Evolutionary conservation across 2,113 vertebrate species (phyloP), one percentile per base, ranked within the genome.

Genomic region (Rhea pennata): DNA sequence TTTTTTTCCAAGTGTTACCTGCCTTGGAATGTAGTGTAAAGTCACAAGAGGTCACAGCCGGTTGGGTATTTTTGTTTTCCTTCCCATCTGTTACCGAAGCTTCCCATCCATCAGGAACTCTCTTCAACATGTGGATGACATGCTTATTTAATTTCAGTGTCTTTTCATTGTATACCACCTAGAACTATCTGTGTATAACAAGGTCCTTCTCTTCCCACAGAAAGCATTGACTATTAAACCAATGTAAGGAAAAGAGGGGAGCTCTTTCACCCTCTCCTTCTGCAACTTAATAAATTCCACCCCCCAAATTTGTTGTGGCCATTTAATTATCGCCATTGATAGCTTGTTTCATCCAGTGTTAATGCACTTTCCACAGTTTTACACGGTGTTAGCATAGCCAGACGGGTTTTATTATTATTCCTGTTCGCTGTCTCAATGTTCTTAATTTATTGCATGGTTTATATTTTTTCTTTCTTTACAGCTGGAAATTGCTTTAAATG

Each of bases 401-500:
- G 97, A 97, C 97, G 95, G 98, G 97, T 98, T 98, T 97, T 97
- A 93, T 97, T 97, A 97, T 97, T 97, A 95, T 97, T 97, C 92
- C 92, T 98, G 96, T 98, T 97, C 83, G 91, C 97, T 98, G 98
- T 98, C 93, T 97, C 98, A 98, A 98, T 98, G 98, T 98, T 97
- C 97, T 98, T 99, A 99, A 99, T 98, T 99, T 99, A 99, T 99
- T 98, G 98, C 98, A 98, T 99, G 98, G 98, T 98, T 98, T 98
- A 97, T 98, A 97, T 97, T 93, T 97, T 96, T 96, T 95, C 96
- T 98, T 98, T 93, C 97, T 98, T 98, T 98, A 98, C 97, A 98
- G 97, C 97, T 96, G 88, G 65, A 98, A 97, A 98, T 98, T 98
- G 97, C 97, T 98, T 98, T 98, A 97, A 98, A 97, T 98, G 93